Base-by-base conservation (phyloP, 2,888 invertebrate genomes). In the Galeopsomyia nigrocyanea region DNA sequence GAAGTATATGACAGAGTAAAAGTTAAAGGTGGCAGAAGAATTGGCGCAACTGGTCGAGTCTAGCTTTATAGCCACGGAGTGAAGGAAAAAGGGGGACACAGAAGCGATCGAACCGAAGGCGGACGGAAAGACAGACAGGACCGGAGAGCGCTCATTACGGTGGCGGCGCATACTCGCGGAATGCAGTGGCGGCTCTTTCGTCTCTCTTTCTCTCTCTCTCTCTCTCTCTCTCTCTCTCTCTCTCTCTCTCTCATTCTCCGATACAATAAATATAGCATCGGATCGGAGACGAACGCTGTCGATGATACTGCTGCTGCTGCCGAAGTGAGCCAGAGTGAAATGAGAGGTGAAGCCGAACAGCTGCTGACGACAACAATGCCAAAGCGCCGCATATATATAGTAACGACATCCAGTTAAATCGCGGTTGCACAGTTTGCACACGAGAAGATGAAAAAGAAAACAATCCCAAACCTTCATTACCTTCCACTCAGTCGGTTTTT, bases 81-180 rank as follows among this genome's bases (percentile, higher is more conserved):
- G 63, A 60, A 57, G 51, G 53, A 58, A 22, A 70, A 71, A 73
- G 73, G 69, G 69, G 69, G 69, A 65, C 74, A 64, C 62, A 64
- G 68, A 64, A 71, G 65, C 61, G 77, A 72, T 70, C 71, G 78
- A 78, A 78, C 76, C 76, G 78, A 78, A 79, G 78, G 79, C 78
- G 78, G 77, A 80, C 75, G 79, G 81, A 82, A 83, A 83, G 84
- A 82, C 82, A 79, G 84, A 83, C 83, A 81, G 84, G 80, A 80
- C 79, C 78, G 81, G 81, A 83, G 84, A 82, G 80, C 83, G 83
- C 84, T 85, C 85, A 85, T 85, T 85, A 85, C 84, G 83, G 78
- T 71, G 71, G 79, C 82, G 80, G 80, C 82, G 82, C 81, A 84
- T 83, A 77, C 84, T 82, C 83, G 80, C 79, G 84, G 85, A 85